Base-by-base conservation (phyloP, 1,140 invertebrate genomes). In the Drosophila triauraria region DNA sequence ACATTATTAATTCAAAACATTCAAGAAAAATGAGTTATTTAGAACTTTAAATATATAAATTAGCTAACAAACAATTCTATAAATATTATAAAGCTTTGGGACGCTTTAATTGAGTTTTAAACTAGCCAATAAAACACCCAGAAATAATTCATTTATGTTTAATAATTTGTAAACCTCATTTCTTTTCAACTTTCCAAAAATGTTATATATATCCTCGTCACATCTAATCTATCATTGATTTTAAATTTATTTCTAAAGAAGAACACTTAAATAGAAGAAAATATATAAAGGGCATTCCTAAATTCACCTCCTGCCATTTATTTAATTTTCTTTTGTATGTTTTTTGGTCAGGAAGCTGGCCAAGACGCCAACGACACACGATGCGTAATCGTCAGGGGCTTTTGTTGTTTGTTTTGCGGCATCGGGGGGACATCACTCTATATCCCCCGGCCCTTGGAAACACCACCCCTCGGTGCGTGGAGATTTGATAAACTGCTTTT, bases 401-500 rank as follows among this genome's bases (percentile, higher is more conserved):
- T 70, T 79, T 60, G 68, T 60, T 79, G 65, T 71, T 72, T 70
- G 77, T 79, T 79, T 79, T 78, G 77, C 48, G 65, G 62, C 40
- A 68, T 27, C 13, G 44, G 32, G 62, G 62, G 30, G 58, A 56
- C 44, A 40, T 56, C 47, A 30, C 17, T 35, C 38, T 15, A 38
- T 35, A 35, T n/a, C 20, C 9, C 25, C 10, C 15, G 15, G 15
- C 17, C 30, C 27, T 30, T 3, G 1, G 23, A 25, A 32, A 48
- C 8, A n/a, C 27, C 54, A 38, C 23, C 75, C 56, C 48, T 58
- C 10, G 27, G 67, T 82, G 83, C 68, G 78, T 90, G 78, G 78
- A 90, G 83, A 88, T 88, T 88, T 88, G 85, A 88, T 88, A 90
- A 90, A 88, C 85, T 90, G 80, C 78, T 90, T 85, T 88, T 90